Base-by-base conservation (phyloP, 2,888 invertebrate genomes). In the Panzeria rudis region DNA sequence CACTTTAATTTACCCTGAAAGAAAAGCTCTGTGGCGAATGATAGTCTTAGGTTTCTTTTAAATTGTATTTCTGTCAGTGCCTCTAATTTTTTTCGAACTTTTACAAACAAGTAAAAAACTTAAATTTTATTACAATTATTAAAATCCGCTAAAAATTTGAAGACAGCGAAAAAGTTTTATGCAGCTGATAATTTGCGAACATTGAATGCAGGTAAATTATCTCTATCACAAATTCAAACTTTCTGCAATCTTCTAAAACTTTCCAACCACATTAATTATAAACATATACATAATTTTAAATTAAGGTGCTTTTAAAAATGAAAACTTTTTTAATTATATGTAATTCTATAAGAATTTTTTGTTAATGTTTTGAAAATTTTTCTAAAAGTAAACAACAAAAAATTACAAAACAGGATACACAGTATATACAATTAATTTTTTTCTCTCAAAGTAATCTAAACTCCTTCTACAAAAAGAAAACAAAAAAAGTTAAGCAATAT, bases 241-340 rank as follows among this genome's bases (percentile, higher is more conserved):
- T 41, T 76, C 11, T 44, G 29, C 71, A 41, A 54, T 15, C 9
- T 11, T 20, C 32, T 17, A n/a, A 2, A 25, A 17, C 25, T 75
- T 61, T 11, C 2, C 15, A 52, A 62, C 38, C 50, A 13, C 0
- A 52, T 38, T 44, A 32, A 64, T 41, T 62, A 64, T 35, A 38
- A 0, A 44, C 11, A 59, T 25, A 75, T 13, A 20, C 1, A 52
- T 68, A 32, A 7, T 38, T 38, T n/a, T 59, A 59, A 35, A 52
- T 77, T 84, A 84, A 79, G 86, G 84, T 86, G 88, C 87, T 86
- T 85, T 71, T 68, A 78, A 64, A 82, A 54, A 78, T 23, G 13
- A 61, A 72, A 50, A 23, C 41, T 35, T 71, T 52, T n/a, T 62
- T 41, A 62, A 25, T 20, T 13, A 15, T 44, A 47, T 17, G 64